Percentiles rank a stretch among this genome's conserved stretches.
phyloP scores from a whole-genome alignment of 2,113 vertebrate species.

The Eulemur macaco region DNA sequence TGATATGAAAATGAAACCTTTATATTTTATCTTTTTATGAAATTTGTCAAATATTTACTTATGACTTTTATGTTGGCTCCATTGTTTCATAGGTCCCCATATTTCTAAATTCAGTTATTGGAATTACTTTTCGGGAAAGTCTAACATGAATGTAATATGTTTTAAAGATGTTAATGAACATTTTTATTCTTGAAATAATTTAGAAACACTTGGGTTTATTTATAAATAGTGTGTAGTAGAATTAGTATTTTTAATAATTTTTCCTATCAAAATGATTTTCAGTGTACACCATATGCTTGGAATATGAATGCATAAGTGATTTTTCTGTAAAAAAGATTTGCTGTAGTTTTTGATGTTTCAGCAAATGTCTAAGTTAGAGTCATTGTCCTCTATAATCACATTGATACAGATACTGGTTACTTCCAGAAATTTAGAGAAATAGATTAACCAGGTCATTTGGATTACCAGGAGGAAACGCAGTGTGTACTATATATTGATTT shows the following conservation, averaged over 20 bases:
- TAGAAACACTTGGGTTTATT: background rate
- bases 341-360: background rate
- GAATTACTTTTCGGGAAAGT: background rate
- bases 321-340: background rate
- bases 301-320: background rate
- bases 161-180: background rate
- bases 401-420: background rate
- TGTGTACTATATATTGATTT: background rate
- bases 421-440: background rate
- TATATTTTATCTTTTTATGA: background rate
- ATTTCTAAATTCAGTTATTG: background rate
- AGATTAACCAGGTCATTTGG: background rate
- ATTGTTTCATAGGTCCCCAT: background rate
- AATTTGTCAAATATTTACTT: background rate
- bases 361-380: background rate
- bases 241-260: background rate
- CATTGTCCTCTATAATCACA: background rate
- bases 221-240: background rate
- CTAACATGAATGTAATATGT: background rate
- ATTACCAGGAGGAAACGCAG: background rate
- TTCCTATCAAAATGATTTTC: background rate
- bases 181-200: constrained; percentile 28
- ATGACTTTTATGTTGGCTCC: background rate
- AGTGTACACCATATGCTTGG: background rate
- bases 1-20: background rate